These are phyloP conservation scores for Linyphia triangularis DNA, from an alignment of 2,888 invertebrate genomes.

Conservation along the genomic window DNA sequence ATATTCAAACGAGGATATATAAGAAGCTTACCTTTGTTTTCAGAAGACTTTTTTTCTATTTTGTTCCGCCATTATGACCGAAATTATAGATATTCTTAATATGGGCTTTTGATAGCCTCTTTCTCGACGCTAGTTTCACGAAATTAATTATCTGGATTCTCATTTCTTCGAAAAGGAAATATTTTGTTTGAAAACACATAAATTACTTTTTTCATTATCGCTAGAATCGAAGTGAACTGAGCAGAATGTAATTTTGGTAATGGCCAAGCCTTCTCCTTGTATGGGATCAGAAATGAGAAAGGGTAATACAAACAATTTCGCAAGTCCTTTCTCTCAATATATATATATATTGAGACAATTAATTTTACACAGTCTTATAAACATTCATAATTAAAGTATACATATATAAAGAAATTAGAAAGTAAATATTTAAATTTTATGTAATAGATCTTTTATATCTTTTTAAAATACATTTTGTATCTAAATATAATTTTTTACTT, in stretches of 20 bases:
- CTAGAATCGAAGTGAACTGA: slow-evolving; percentile 13
- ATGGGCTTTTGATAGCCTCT: slow-evolving; percentile 42
- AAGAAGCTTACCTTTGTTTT: slow-evolving; percentile 67
- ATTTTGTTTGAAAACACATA: slow-evolving; percentile 38
- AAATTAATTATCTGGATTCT: slow-evolving; percentile 59
- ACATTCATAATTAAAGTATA: too few relatives aligned
- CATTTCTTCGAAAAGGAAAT: slow-evolving; percentile 34
- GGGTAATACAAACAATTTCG: neutral
- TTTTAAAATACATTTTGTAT: too few relatives aligned
- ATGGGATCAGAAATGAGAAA: neutral
- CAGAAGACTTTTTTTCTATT: slow-evolving; percentile 19
- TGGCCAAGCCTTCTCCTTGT: neutral
- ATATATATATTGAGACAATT: too few relatives aligned
- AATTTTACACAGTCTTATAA: too few relatives aligned
- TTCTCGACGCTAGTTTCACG: neutral
- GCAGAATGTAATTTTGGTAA: slow-evolving; percentile 24
- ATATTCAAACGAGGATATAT: slow-evolving; percentile 21
- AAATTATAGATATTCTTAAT: slow-evolving; percentile 57
- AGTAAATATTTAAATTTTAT: too few relatives aligned
- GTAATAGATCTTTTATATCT: too few relatives aligned
- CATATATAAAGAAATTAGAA: too few relatives aligned
- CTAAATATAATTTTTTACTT: too few relatives aligned
- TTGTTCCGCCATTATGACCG: slow-evolving; percentile 6
- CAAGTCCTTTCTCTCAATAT: too few relatives aligned
- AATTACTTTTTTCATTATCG: slow-evolving; percentile 51